A percentile compares a stretch with the other conserved stretches of the same genome.
Evolutionary conservation across 1,140 invertebrate species (phyloP).

Genomic region (Achroia grisella): DNA sequence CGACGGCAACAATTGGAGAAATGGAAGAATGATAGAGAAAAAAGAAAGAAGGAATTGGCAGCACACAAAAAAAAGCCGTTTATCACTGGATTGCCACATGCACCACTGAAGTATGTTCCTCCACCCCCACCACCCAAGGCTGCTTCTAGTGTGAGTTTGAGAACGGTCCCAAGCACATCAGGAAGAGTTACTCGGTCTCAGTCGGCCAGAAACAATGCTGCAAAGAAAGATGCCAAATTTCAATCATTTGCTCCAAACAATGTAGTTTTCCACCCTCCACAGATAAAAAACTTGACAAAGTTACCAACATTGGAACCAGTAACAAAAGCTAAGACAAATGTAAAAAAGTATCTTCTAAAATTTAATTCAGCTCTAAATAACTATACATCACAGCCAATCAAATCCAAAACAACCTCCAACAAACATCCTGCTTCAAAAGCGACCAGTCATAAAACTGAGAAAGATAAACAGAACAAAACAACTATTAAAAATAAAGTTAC

Average conservation of each 20-base stretch:
- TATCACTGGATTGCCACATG: conserved; percentile 31
- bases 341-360: conserved; percentile 18
- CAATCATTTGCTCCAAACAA: conserved; percentile 56
- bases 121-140: conserved; percentile 25
- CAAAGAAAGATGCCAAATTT: conserved; percentile 7
- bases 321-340: conserved; percentile 15
- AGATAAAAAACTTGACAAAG: conserved; percentile 28
- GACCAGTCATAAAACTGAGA: neutral
- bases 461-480: neutral
- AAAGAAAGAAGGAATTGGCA: conserved; percentile 40
- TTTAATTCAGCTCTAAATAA: conserved; percentile 12
- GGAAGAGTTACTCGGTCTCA: conserved; percentile 52
- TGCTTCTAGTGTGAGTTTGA: no score
- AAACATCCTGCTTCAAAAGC: conserved; percentile 5
- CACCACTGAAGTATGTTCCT: conserved; percentile 33
- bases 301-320: conserved; percentile 17
- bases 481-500: neutral
- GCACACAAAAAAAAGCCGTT: conserved; percentile 54
- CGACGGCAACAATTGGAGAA: conserved; percentile 44
- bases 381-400: conserved; percentile 7
- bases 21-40: conserved; percentile 58
- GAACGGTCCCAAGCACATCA: conserved; percentile 36
- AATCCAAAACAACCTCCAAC: conserved; percentile 1
- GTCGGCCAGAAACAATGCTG: conserved; percentile 17
- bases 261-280: conserved; percentile 41